phyloP scores from a whole-genome alignment of 2,113 vertebrate species.

The Hippocampus zosterae region DNA sequence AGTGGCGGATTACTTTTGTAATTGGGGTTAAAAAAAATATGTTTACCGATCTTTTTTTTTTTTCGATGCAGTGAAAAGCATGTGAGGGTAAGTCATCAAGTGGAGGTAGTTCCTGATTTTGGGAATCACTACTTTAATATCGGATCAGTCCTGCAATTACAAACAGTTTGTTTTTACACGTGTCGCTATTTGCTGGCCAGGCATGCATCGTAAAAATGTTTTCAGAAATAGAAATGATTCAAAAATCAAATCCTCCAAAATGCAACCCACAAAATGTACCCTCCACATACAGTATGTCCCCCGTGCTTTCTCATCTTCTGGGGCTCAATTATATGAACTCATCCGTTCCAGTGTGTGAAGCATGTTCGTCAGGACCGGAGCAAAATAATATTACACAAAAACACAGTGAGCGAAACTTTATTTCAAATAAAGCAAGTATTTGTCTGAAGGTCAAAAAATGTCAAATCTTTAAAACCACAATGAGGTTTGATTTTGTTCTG shows the following conservation, averaged over 20 bases:
- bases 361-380: not conserved
- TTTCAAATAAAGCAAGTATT: not conserved
- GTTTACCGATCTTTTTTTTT: not conserved
- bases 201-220: not conserved
- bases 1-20: no score
- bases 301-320: not conserved
- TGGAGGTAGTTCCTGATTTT: not conserved
- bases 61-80: no score
- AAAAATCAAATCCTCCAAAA: not conserved
- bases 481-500: not conserved
- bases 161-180: not conserved
- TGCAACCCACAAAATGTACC: not conserved
- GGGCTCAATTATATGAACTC: slow-evolving; percentile 1
- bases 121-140: not conserved
- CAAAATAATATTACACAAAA: slow-evolving; percentile 12
- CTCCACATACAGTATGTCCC: not conserved
- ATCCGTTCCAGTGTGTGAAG: not conserved
- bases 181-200: not conserved
- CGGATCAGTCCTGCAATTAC: not conserved
- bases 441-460: not conserved
- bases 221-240: not conserved
- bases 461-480: slow-evolving; percentile 1
- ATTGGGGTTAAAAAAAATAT: no score
- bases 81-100: no score
- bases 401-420: not conserved